phyloP scores from a whole-genome alignment of 2,113 vertebrate species.

The Speoplatyrhinus poulsoni region DNA sequence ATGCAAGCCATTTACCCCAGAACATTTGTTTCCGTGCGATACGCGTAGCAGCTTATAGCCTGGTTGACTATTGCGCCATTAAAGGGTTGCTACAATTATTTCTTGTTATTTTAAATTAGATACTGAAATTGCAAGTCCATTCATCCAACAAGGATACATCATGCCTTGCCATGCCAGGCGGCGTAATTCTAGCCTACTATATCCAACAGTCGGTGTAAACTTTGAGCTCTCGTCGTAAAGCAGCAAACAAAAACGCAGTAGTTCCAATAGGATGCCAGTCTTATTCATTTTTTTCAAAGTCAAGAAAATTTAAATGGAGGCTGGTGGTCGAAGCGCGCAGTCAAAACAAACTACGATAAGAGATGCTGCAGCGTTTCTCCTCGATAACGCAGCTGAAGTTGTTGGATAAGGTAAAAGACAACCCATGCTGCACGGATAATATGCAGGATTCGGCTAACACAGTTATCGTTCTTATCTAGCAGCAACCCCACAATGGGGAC shows the following conservation, averaged over 20 bases:
- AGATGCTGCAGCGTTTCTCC: constrained; percentile 65
- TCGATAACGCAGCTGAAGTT: constrained; percentile 68
- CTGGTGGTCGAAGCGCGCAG: constrained; percentile 58
- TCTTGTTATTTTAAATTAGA: constrained; percentile 1
- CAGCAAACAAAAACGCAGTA: constrained; percentile 62
- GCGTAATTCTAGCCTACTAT: constrained; percentile 26
- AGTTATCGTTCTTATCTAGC: constrained; percentile 47
- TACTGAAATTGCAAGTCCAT: constrained; percentile 25
- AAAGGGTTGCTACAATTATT: not conserved
- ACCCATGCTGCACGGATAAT: constrained; percentile 50
- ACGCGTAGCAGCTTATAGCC: constrained; percentile 32
- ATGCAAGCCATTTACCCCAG: constrained; percentile 70
- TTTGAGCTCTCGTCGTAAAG: constrained; percentile 65
- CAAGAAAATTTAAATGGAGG: constrained; percentile 49
- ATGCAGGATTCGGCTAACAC: constrained; percentile 59
- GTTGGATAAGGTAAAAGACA: constrained; percentile 39
- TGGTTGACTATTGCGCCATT: not conserved
- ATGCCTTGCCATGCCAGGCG: constrained; percentile 32
- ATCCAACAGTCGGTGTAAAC: constrained; percentile 56
- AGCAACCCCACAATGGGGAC: constrained; percentile 59
- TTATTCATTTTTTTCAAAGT: constrained; percentile 41
- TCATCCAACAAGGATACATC: constrained; percentile 36
- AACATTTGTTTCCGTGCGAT: constrained; percentile 58
- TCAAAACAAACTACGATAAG: constrained; percentile 53
- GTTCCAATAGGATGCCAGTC: constrained; percentile 50